phyloP scores from a whole-genome alignment of 2,888 invertebrate genomes.

The Choristoneura rosaceana region DNA sequence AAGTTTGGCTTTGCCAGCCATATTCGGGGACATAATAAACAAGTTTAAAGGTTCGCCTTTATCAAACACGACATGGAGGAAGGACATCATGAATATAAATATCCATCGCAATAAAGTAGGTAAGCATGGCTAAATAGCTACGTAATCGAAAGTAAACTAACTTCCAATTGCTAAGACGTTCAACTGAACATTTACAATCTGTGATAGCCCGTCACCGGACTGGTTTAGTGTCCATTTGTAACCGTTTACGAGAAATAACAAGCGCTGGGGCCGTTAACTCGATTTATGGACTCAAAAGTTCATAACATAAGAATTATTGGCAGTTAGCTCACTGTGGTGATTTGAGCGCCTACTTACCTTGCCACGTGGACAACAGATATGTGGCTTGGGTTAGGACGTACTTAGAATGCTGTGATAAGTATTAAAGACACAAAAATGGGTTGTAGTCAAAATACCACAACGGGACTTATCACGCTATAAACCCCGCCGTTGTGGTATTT shows the following conservation, averaged over 20 bases:
- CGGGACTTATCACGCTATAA: no score
- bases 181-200: slow-evolving; percentile 11
- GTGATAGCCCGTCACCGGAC: slow-evolving; percentile 31
- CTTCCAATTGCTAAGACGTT: neutral
- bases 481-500: no score
- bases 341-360: slow-evolving; percentile 15
- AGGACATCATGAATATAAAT: no score
- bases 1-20: no score
- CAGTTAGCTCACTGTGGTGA: slow-evolving; percentile 43
- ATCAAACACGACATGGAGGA: no score
- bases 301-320: slow-evolving; percentile 59
- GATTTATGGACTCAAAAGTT: slow-evolving; percentile 71
- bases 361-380: neutral
- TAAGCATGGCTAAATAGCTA: no score
- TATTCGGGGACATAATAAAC: no score
- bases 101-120: no score
- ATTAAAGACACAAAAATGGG: neutral
- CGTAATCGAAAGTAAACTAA: neutral
- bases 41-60: no score
- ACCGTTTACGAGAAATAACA: slow-evolving; percentile 69
- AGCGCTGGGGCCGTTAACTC: slow-evolving; percentile 56
- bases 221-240: slow-evolving; percentile 66
- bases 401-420: neutral
- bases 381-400: neutral
- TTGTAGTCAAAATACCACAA: no score